A percentile compares a stretch with the other conserved stretches of the same genome.
phyloP scores from a whole-genome alignment of 2,888 invertebrate species.

The Synergus japonicus region DNA sequence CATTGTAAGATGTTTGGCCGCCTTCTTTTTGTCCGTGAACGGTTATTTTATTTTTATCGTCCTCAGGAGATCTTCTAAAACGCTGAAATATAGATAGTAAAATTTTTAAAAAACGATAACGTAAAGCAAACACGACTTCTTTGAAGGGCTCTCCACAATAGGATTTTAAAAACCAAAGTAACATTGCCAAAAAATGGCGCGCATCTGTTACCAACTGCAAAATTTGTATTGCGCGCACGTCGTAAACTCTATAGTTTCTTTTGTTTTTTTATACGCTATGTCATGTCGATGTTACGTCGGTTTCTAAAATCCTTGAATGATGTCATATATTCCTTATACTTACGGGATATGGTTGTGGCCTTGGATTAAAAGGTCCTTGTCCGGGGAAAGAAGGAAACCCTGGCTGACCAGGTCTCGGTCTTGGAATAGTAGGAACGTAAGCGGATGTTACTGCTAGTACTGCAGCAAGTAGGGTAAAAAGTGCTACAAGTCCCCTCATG shows the following conservation, averaged over 20 bases:
- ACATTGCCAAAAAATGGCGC: no score
- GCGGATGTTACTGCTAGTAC: neutral
- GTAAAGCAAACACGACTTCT: no score
- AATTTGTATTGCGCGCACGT: no score
- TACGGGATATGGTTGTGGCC: neutral
- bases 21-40: constrained; percentile 39
- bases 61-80: constrained; percentile 21
- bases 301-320: neutral
- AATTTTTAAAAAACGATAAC: neutral
- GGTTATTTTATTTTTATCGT: constrained; percentile 18
- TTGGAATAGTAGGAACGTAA: neutral
- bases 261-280: no score
- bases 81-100: neutral
- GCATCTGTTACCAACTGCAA: no score
- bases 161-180: no score
- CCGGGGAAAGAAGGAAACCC: constrained; percentile 45
- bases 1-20: constrained; percentile 40
- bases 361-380: constrained; percentile 45
- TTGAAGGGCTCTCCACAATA: no score
- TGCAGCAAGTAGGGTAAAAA: no score
- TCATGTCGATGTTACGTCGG: no score
- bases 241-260: no score
- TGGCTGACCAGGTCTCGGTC: constrained; percentile 22
- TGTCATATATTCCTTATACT: neutral
- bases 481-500: no score